Percentiles rank a stretch among this genome's conserved stretches.
phyloP scores from a whole-genome alignment of 2,113 vertebrate genomes.

The Oostethus manadensis region DNA sequence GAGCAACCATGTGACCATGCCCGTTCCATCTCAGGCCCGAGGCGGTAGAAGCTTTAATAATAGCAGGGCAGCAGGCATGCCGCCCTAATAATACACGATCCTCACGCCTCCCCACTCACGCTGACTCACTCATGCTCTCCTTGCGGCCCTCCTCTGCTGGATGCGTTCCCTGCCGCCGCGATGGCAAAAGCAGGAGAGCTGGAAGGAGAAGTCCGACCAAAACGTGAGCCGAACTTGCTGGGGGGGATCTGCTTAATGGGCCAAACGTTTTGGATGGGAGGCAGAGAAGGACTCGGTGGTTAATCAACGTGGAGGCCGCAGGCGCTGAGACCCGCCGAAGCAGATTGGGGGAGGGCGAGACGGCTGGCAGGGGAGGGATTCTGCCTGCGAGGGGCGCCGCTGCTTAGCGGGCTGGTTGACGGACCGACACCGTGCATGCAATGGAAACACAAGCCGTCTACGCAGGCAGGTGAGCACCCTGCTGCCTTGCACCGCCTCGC shows the following conservation, averaged over 20 bases:
- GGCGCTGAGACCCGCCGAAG: background rate
- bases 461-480: too few species aligned
- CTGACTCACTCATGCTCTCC: slow-evolving; percentile 62
- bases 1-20: too few species aligned
- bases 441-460: background rate
- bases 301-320: background rate
- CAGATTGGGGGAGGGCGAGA: background rate
- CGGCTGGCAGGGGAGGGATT: background rate
- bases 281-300: background rate
- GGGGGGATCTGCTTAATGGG: too few species aligned
- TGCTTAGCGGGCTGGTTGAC: background rate
- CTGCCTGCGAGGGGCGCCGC: background rate
- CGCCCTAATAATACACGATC: slow-evolving; percentile 68
- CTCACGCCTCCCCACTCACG: slow-evolving; percentile 51
- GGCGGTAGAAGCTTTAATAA: slow-evolving; percentile 27
- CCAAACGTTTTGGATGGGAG: background rate
- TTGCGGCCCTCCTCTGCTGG: slow-evolving; percentile 46
- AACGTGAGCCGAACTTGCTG: too few species aligned
- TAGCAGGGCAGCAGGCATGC: slow-evolving; percentile 49
- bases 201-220: too few species aligned
- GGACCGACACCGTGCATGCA: too few species aligned
- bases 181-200: too few species aligned
- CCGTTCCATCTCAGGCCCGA: too few species aligned
- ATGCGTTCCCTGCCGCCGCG: too few species aligned
- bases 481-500: too few species aligned